phyloP scores from a whole-genome alignment of 2,888 invertebrate species.

The Bellardia bayeri region DNA sequence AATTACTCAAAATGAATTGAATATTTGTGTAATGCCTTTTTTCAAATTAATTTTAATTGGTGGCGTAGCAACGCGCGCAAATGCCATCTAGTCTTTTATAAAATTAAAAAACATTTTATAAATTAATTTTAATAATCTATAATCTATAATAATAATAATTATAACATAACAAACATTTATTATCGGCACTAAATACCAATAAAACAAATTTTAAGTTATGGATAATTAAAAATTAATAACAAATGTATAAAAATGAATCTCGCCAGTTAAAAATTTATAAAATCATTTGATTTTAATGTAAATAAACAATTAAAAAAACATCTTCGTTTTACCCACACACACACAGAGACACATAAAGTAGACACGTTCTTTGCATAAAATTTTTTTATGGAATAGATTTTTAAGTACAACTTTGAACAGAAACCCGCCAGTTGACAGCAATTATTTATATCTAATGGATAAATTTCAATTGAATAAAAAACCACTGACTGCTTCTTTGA shows the following conservation, averaged over 20 bases:
- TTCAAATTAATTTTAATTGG: too few species aligned
- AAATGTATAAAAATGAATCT: neutral
- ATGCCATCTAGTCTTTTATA: too few species aligned
- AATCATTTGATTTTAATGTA: constrained; percentile 29
- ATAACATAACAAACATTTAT: neutral
- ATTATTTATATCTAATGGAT: constrained; percentile 46
- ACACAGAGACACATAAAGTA: neutral
- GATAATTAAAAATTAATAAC: constrained; percentile 32
- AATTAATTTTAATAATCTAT: too few species aligned
- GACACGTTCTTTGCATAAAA: neutral
- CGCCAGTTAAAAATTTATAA: constrained; percentile 21
- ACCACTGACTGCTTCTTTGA: constrained; percentile 1
- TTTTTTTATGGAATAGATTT: constrained; percentile 7
- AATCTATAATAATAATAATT: neutral
- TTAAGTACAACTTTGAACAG: constrained; percentile 18
- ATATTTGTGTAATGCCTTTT: too few species aligned
- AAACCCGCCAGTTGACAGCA: constrained; percentile 37
- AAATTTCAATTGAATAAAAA: constrained; percentile 10
- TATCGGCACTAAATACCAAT: neutral
- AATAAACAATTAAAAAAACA: constrained; percentile 56
- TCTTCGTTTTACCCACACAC: neutral
- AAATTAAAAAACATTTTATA: too few species aligned
- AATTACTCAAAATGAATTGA: too few species aligned
- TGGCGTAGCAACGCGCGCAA: too few species aligned
- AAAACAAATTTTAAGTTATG: constrained; percentile 27